Evolutionary conservation across 2,797 vertebrate species (phyloP), one percentile per base, ranked within the genome.

Genomic region (Paratrypauchen microcephalus): DNA sequence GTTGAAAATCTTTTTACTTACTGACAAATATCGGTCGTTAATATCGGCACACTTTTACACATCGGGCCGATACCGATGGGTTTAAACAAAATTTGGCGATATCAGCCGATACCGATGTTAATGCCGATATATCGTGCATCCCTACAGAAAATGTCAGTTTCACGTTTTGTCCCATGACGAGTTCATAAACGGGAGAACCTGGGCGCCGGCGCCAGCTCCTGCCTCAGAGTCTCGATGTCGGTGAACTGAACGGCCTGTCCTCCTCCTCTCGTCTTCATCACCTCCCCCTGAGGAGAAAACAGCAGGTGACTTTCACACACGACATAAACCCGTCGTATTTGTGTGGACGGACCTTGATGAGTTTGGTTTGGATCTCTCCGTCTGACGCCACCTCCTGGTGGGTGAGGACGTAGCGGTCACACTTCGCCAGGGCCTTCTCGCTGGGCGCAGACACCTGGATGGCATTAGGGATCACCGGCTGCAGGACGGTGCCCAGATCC

Each of bases 371-470:
- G 75, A 98, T 95, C 92, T 98, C 97, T 7, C 97, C 97, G 57
- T 99, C 96, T 0, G 97, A 98, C 32, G 96, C 96, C 41, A 99
- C 80, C 86, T 99, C 96, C 91, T 99, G 97, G 89, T 99, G 97
- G 0, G 96, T 99, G 79, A 99, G 91, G 92, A 98, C 94, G 23
- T 99, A 99, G 88, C 96, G 94, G 92, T 99, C 96, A 69, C 96
- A 98, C 84, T 96, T 95, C 7, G 97, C 95, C 85, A 99, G 91
- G 0, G 94, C 95, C 83, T 94, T 97, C 88, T 97, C 95, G 0
- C 78, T 98, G 19, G 97, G 94, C 1, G 94, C 78, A 0, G 90
- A 93, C 48, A 99, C 95, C 2, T 95, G 96, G 93, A 99, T 95
- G 89, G 98, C 86, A 0, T 96, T 93, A 54, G 95, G 95, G 68